A percentile compares a stretch with the other conserved stretches of the same genome.
Evolutionary conservation across 2,113 vertebrate species (phyloP).

Genomic region (Delphinapterus leucas): DNA sequence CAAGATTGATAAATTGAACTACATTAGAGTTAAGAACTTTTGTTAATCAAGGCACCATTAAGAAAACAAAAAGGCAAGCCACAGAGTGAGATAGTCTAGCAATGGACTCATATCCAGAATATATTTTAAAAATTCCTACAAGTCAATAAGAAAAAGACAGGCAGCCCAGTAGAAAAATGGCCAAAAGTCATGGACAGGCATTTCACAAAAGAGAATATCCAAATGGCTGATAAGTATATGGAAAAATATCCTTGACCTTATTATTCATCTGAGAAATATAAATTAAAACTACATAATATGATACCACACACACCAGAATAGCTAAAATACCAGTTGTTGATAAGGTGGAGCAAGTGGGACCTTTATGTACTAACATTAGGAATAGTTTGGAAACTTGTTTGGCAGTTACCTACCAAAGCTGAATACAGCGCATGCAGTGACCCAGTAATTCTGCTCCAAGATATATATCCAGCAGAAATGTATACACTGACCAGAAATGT

Average conservation of each 20-base stretch:
- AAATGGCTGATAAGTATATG: background rate
- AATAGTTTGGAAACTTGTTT: background rate
- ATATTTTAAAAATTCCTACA: background rate
- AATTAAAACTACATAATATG: background rate
- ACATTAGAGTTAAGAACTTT: background rate
- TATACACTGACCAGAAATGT: background rate
- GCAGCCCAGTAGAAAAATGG: background rate
- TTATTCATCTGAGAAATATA: slow-evolving; percentile 5
- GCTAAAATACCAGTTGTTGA: background rate
- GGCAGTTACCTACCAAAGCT: background rate
- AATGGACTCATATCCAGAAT: background rate
- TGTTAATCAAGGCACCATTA: background rate
- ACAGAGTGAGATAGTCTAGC: background rate
- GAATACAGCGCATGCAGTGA: background rate
- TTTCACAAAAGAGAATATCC: slow-evolving; percentile 1
- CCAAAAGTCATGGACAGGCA: background rate
- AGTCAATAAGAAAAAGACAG: background rate
- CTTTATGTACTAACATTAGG: background rate
- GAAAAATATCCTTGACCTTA: background rate
- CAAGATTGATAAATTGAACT: background rate
- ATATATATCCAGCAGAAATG: background rate
- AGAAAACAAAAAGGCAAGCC: background rate
- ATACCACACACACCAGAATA: background rate
- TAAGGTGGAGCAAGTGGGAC: background rate
- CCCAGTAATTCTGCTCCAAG: background rate